Evolutionary conservation across 2,888 invertebrate genomes (phyloP).

Genomic region (Eledone cirrhosa): DNA sequence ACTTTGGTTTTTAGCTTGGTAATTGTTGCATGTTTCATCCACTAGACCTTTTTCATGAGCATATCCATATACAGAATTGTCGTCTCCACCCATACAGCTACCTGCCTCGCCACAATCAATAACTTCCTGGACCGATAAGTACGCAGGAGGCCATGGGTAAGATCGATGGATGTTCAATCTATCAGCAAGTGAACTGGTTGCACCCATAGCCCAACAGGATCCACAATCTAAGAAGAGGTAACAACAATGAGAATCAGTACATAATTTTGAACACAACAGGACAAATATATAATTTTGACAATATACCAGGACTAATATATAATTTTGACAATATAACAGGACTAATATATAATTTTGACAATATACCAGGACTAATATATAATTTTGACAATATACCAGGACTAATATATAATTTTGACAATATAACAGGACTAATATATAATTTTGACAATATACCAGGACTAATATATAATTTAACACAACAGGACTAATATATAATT

Average conservation of each 20-base stretch:
- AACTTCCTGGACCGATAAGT: slow-evolving; percentile 68
- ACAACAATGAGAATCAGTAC: background rate
- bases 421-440: too few species aligned
- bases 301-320: too few species aligned
- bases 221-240: slow-evolving; percentile 66
- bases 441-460: too few species aligned
- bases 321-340: too few species aligned
- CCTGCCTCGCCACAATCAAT: slow-evolving; percentile 69
- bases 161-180: slow-evolving; percentile 68
- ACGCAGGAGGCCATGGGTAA: slow-evolving; percentile 68
- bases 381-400: too few species aligned
- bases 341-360: too few species aligned
- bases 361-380: too few species aligned
- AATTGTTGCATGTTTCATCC: slow-evolving; percentile 70
- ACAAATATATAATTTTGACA: background rate
- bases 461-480: too few species aligned
- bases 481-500: too few species aligned
- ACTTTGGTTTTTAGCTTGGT: slow-evolving; percentile 69
- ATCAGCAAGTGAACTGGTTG: slow-evolving; percentile 69
- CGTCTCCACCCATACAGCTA: slow-evolving; percentile 63
- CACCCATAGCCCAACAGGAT: slow-evolving; percentile 70
- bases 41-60: slow-evolving; percentile 68
- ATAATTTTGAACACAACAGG: background rate
- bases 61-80: slow-evolving; percentile 67
- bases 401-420: too few species aligned